Evolutionary conservation across 2,113 vertebrate species (phyloP), one percentile per base, ranked within the genome.

Genomic region (Bettongia penicillata): DNA sequence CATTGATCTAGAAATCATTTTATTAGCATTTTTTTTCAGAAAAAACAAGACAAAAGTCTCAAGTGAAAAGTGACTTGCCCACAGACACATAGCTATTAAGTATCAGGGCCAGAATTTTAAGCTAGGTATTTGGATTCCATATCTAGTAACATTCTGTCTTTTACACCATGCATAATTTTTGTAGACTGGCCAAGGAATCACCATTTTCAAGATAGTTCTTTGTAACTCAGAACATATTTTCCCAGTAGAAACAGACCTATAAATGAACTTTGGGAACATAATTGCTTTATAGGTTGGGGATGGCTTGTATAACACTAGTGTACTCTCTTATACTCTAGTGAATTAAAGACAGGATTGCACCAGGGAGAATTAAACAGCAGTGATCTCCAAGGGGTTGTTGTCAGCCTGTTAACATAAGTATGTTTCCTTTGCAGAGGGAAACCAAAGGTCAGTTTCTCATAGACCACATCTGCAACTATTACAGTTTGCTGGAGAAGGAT

Each of bases 391-490:
- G 93, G 37, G 31, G 53, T 89, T 89, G n/a, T 43, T 43, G 37
- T 84, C 68, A 84, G 68, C 16, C 52, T 96, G 48, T 94, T 84
- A 91, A 93, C 68, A 43, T 90, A 28, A 90, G 28, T 97, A 90
- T 91, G 96, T 95, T 97, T 98, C 68, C 91, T 98, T 99, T 98
- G 57, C 99, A 99, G 99, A 99, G 99, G 98, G 99, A 99, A 96
- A 99, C 99, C 93, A 99, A 99, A 98, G 99, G 99, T 77, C 99
- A 99, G 98, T 99, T 99, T 98, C 99, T 99, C 91, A 98, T 99
- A 97, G 99, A 99, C 97, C 99, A 99, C 97, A 99, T 99, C 97
- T 99, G 99, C 98, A 99, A 99, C 98, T 99, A 99, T 98, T 99
- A 99, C 99, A 99, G 99, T 97, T 99, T 99, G 92, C 98, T 99